Percentiles rank a stretch among this genome's conserved stretches.
phyloP scores from a whole-genome alignment of 2,797 vertebrate species.

The Paguma larvata region DNA sequence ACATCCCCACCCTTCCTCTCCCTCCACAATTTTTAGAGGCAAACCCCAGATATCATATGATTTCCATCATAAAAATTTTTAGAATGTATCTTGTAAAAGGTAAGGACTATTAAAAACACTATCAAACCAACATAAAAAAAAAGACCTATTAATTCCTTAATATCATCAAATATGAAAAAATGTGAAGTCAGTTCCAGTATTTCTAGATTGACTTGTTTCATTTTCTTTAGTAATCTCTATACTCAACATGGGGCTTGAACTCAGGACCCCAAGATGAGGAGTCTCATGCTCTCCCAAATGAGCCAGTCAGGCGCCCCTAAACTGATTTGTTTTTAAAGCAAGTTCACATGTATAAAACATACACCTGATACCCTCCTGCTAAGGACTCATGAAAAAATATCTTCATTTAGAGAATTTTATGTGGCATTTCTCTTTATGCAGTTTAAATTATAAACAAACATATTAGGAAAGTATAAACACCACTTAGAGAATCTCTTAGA shows the following conservation, averaged over 20 bases:
- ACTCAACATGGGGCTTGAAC: background rate
- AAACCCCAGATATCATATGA: background rate
- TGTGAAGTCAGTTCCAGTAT: background rate
- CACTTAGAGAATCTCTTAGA: background rate
- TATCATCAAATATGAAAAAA: conserved; percentile 23
- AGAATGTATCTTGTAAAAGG: background rate
- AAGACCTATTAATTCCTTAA: conserved; percentile 1
- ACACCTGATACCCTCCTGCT: background rate
- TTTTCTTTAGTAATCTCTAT: background rate
- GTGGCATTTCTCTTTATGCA: background rate
- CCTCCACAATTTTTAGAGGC: background rate
- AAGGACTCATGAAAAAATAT: background rate
- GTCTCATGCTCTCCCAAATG: background rate
- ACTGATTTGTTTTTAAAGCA: conserved; percentile 8
- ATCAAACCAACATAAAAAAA: background rate
- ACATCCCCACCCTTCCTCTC: background rate
- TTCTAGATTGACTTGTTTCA: conserved; percentile 18
- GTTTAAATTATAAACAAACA: conserved; percentile 43
- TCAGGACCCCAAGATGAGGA: background rate
- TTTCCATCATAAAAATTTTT: conserved; percentile 28
- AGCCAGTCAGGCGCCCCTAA: background rate
- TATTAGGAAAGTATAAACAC: background rate
- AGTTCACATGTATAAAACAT: background rate
- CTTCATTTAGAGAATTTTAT: conserved; percentile 25
- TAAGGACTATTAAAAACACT: background rate